Conservation (phyloP, 2,888 invertebrate species). For the Hofmannophila pseudospretella region DNA sequence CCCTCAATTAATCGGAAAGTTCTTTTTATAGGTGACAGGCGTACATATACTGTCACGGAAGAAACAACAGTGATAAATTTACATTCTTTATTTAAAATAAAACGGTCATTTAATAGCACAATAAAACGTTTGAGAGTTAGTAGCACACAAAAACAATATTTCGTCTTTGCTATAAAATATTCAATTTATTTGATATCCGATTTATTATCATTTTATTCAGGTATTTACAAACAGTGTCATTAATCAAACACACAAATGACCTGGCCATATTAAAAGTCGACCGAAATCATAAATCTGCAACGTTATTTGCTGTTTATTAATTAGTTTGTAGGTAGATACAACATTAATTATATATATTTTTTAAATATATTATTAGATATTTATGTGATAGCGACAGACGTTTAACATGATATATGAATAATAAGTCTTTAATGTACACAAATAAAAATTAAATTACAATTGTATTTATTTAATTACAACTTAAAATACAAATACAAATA, state of each 20-base stretch:
- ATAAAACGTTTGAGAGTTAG: slow-evolving; percentile 51
- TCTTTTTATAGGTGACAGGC: slow-evolving; percentile 44
- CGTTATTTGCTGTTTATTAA: neutral
- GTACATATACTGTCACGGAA: slow-evolving; percentile 40
- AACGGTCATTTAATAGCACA: slow-evolving; percentile 49
- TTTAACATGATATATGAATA: too few species aligned
- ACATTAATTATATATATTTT: too few species aligned
- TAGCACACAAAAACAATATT: slow-evolving; percentile 47
- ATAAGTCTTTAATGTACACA: too few species aligned
- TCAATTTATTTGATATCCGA: slow-evolving; percentile 39
- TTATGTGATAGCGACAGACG: too few species aligned
- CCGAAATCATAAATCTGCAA: slow-evolving; percentile 11
- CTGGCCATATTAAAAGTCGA: slow-evolving; percentile 2
- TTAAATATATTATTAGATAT: too few species aligned
- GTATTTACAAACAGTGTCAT: slow-evolving; percentile 10
- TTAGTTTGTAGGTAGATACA: too few species aligned
- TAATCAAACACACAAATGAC: slow-evolving; percentile 10
- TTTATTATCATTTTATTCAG: slow-evolving; percentile 11
- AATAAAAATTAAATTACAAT: too few species aligned
- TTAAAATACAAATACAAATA: too few species aligned
- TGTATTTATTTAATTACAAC: too few species aligned
- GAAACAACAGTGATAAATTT: slow-evolving; percentile 60
- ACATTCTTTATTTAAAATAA: slow-evolving; percentile 54
- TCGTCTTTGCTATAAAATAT: slow-evolving; percentile 38
- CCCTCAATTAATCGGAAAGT: slow-evolving; percentile 33